Base-by-base conservation (phyloP, 1,140 invertebrate genomes). In the Mycetomoellerius zeteki region DNA sequence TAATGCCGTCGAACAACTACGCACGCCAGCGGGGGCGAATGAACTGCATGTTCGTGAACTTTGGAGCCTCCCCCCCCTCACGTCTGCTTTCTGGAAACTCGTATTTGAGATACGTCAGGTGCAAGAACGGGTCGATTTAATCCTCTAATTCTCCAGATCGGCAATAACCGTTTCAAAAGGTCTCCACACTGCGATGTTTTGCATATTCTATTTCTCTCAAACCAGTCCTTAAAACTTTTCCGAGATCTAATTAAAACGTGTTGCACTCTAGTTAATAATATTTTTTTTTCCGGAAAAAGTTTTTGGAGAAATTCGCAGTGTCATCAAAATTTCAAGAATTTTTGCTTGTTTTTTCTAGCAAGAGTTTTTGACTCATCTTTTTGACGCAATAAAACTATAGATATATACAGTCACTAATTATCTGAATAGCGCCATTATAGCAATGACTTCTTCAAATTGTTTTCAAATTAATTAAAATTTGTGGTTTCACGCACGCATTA, bases 71-170 rank as follows among this genome's bases (percentile, higher is more conserved):
- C 82, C 64, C 58, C 77, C 52, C 58, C 80, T 47, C 37, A 78
- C 58, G 33, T 75, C 33, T 60, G 27, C 62, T 50, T 52, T 71
- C 69, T 24, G 37, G 24, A 21, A 47, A 8, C 62, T 76, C 86
- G 76, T 88, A 90, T 90, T 90, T 90, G 89, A 90, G 88, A 90
- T 90, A 90, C 76, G 89, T 90, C 89, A 90, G 89, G 89, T 90
- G 89, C 89, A 90, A 90, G 81, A 84, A 76, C 73, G 72, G 86
- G 47, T 88, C 88, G 88, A 87, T 90, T 90, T 90, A 88, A 90
- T 90, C 87, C 86, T 77, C 86, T 88, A 90, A 90, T 90, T 90
- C 86, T 76, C 88, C n/a, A 75, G 77, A 89, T 90, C 77, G 88
- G 80, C 89, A 78, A 86, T 64, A 78, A 89, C 67, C 50, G 56